phyloP scores from a whole-genome alignment of 2,113 vertebrate genomes.

The Aphyosemion australe region DNA sequence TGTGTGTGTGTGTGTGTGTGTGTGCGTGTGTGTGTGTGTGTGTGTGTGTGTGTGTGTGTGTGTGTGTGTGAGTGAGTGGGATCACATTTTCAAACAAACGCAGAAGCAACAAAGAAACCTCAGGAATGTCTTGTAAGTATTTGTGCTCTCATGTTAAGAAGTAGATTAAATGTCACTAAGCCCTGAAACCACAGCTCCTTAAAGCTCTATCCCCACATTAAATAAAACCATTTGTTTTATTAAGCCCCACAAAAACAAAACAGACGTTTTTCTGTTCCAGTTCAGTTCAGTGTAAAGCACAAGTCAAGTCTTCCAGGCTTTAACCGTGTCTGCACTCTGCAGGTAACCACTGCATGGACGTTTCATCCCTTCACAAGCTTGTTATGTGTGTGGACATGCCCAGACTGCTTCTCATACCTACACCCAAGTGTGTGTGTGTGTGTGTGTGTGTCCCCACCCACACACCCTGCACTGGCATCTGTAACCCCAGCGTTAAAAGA shows the following conservation, averaged over 20 bases:
- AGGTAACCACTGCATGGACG: not conserved
- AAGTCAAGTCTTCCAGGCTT: slow-evolving; percentile 4
- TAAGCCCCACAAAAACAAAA: not conserved
- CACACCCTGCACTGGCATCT: slow-evolving; percentile 60
- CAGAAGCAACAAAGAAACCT: not conserved
- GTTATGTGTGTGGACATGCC: slow-evolving; percentile 45
- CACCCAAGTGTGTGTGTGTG: not conserved
- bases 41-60: not conserved
- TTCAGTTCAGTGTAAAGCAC: not conserved
- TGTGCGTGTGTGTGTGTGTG: not conserved
- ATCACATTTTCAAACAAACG: not conserved
- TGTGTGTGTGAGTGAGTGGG: not conserved
- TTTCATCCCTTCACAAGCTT: slow-evolving; percentile 16
- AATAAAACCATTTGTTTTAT: not conserved
- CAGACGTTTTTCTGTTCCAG: not conserved
- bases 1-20: not conserved
- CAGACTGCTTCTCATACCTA: slow-evolving; percentile 17
- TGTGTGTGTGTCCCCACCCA: slow-evolving; percentile 6
- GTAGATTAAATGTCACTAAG: not conserved
- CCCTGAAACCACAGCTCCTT: not conserved
- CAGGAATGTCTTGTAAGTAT: not conserved
- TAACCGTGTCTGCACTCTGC: too few relatives aligned
- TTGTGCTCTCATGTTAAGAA: not conserved
- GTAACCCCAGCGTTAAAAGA: slow-evolving; percentile 33
- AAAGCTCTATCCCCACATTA: slow-evolving; percentile 1